phyloP scores from a whole-genome alignment of 2,888 invertebrate species.

The Spodoptera picta region DNA sequence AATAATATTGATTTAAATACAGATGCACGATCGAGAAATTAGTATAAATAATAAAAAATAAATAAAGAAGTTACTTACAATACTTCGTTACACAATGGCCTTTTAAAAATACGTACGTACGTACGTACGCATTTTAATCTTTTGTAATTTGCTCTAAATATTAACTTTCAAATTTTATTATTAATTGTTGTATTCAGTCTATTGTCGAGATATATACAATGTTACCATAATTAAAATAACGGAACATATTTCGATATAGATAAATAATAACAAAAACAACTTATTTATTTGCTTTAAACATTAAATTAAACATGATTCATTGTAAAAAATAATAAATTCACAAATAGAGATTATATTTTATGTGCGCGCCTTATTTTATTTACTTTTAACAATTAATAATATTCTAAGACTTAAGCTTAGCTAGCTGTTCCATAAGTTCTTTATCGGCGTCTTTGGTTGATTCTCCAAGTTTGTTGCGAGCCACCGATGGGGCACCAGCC shows the following conservation, averaged over 20 bases:
- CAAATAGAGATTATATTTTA: conserved; percentile 26
- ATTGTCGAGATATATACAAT: too few species aligned
- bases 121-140: too few species aligned
- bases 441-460: conserved; percentile 90
- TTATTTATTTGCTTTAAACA: conserved; percentile 3
- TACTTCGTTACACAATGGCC: neutral
- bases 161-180: too few species aligned
- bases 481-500: conserved; percentile 91
- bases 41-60: too few species aligned
- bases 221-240: neutral
- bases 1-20: too few species aligned
- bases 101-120: too few species aligned
- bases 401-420: conserved; percentile 86
- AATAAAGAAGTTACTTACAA: neutral
- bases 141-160: too few species aligned
- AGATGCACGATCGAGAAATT: too few species aligned
- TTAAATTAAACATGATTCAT: conserved; percentile 31
- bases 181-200: too few species aligned
- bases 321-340: conserved; percentile 18
- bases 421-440: conserved; percentile 92
- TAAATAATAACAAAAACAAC: conserved; percentile 16
- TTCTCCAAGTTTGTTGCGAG: conserved; percentile 88
- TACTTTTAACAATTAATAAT: conserved; percentile 2
- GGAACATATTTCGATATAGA: neutral
- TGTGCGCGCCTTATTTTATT: conserved; percentile 14